Evolutionary conservation across 2,797 vertebrate species (phyloP).

Genomic region (Paguma larvata): DNA sequence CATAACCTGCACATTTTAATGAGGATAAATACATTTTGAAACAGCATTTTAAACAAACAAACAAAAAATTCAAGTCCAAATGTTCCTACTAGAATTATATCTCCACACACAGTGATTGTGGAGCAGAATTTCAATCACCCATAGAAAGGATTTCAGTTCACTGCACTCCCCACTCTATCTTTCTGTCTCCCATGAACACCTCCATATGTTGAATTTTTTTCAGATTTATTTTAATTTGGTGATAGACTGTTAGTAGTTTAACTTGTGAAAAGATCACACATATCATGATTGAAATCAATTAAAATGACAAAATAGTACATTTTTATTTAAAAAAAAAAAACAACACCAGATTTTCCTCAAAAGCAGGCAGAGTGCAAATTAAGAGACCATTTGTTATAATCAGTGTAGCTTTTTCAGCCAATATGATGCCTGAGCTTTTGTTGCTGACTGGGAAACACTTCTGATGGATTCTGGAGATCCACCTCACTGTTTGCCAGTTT

Average conservation of each 20-base stretch:
- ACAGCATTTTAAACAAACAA: constrained; percentile 14
- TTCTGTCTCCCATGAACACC: fast-evolving
- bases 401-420: not conserved
- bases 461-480: not conserved
- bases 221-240: not conserved
- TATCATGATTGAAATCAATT: not conserved
- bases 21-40: not conserved
- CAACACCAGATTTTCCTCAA: not conserved
- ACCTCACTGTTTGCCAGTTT: not conserved
- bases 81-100: not conserved
- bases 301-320: not conserved
- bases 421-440: not conserved
- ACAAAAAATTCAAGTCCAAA: not conserved
- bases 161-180: not conserved
- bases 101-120: not conserved
- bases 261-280: not conserved
- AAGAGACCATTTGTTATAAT: not conserved
- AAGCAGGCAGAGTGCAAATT: not conserved
- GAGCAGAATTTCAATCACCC: not conserved
- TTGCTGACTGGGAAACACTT: not conserved
- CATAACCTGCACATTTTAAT: not conserved
- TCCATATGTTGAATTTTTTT: not conserved
- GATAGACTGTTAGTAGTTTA: not conserved
- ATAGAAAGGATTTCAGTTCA: not conserved
- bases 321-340: not conserved